Conservation (phyloP, 2,888 invertebrate species). For the Peribatodes rhomboidaria region DNA sequence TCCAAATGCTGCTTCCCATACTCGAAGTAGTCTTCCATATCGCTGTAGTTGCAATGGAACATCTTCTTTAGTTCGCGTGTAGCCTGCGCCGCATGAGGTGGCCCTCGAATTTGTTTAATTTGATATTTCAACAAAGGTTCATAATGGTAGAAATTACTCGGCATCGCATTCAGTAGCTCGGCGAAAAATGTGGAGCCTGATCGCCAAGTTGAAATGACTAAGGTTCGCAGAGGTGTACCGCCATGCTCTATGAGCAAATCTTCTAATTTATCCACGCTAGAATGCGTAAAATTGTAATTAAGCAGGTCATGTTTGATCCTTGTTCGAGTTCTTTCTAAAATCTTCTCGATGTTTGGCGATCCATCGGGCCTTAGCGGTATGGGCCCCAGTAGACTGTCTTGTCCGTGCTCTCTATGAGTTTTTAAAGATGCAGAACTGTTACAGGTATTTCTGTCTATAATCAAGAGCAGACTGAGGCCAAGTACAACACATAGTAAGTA, state of each 20-base stretch:
- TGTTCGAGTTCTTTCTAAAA: constrained; percentile 70
- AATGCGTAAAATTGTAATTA: constrained; percentile 70
- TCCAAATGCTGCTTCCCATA: constrained; percentile 92
- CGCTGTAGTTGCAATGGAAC: constrained; percentile 91
- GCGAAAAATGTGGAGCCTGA: constrained; percentile 96
- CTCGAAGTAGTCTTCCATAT: constrained; percentile 91
- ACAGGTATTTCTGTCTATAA: constrained; percentile 84
- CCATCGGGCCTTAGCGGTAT: constrained; percentile 71
- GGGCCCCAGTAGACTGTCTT: constrained; percentile 62
- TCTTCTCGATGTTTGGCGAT: constrained; percentile 69
- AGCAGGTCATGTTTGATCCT: constrained; percentile 74
- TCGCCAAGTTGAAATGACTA: constrained; percentile 95
- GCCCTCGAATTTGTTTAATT: constrained; percentile 92
- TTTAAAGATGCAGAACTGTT: constrained; percentile 76
- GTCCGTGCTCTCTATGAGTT: constrained; percentile 80
- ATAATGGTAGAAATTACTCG: constrained; percentile 96
- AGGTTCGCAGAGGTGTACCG: constrained; percentile 91
- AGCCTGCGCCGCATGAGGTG: constrained; percentile 89
- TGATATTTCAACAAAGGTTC: constrained; percentile 94
- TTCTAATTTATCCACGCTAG: constrained; percentile 84
- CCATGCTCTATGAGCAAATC: constrained; percentile 90
- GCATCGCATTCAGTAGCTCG: constrained; percentile 93
- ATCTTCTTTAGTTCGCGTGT: constrained; percentile 89
- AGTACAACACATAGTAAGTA: constrained; percentile 83
- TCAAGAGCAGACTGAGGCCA: constrained; percentile 81